A percentile compares a stretch with the other conserved stretches of the same genome.
These are phyloP conservation scores for Ictalurus punctatus DNA, from an alignment of 2,113 vertebrate species.

Conservation along the genomic window DNA sequence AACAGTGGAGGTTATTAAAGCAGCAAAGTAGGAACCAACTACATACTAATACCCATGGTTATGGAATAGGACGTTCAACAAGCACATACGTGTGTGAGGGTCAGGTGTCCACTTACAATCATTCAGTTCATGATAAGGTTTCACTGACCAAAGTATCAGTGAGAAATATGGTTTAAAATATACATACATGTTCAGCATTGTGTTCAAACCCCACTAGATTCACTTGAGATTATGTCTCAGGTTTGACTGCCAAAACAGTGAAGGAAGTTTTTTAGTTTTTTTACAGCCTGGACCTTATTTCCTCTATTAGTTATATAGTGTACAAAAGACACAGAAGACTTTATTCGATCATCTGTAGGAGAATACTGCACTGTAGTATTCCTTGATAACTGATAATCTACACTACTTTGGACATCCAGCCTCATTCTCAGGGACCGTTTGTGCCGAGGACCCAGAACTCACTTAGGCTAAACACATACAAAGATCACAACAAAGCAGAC, in stretches of 20 bases:
- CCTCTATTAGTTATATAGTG: neutral
- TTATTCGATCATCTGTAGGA: neutral
- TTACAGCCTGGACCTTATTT: neutral
- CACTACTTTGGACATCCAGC: neutral
- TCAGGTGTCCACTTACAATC: neutral
- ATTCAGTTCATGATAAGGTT: neutral
- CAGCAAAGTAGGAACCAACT: neutral
- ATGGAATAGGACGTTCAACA: neutral
- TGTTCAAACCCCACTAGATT: neutral
- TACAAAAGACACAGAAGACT: neutral
- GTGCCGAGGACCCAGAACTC: conserved; percentile 23
- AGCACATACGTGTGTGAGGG: neutral
- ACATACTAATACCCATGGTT: neutral
- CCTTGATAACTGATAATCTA: neutral
- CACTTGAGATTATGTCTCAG: neutral
- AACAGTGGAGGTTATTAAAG: neutral
- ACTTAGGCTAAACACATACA: neutral
- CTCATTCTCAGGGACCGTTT: neutral
- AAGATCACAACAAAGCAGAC: neutral
- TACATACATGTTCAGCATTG: neutral
- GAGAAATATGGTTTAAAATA: neutral
- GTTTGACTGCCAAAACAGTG: neutral
- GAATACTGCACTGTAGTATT: neutral
- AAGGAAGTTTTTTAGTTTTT: neutral
- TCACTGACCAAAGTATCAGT: neutral